Conservation (phyloP, 2,888 invertebrate genomes). For the Odontocolon sp. region DNA sequence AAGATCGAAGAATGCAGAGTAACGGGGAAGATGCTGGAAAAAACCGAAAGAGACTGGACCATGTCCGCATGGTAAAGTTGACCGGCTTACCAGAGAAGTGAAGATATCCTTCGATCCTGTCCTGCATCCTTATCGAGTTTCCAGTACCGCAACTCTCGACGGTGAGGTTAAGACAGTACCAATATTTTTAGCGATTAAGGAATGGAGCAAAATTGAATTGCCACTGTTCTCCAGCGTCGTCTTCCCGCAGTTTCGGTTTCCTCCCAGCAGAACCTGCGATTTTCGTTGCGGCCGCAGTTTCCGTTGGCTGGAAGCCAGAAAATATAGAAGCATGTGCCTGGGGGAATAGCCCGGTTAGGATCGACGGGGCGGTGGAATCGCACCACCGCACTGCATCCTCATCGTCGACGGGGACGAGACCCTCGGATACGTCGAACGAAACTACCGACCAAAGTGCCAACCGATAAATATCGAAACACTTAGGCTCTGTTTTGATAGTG, state of each 20-base stretch:
- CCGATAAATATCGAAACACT: constrained; percentile 80
- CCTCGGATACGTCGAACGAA: constrained; percentile 61
- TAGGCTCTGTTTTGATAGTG: constrained; percentile 74
- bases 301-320: constrained; percentile 76
- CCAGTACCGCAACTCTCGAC: constrained; percentile 24
- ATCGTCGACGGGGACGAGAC: constrained; percentile 34
- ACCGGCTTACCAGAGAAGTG: too few species aligned
- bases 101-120: constrained; percentile 20
- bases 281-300: constrained; percentile 66
- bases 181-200: constrained; percentile 77
- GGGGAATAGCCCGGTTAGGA: not conserved
- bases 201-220: constrained; percentile 73
- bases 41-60: constrained; percentile 28
- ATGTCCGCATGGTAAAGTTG: not conserved
- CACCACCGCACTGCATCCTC: constrained; percentile 52
- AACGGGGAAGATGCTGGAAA: constrained; percentile 44
- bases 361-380: constrained; percentile 44
- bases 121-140: constrained; percentile 4
- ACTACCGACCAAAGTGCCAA: constrained; percentile 68
- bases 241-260: constrained; percentile 57
- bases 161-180: constrained; percentile 54
- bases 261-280: constrained; percentile 43
- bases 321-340: constrained; percentile 63
- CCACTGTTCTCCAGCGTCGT: constrained; percentile 58
- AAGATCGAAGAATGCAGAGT: not conserved